Evolutionary conservation across 2,797 vertebrate species (phyloP).

Genomic region (Neosilurus hyrtlii): DNA sequence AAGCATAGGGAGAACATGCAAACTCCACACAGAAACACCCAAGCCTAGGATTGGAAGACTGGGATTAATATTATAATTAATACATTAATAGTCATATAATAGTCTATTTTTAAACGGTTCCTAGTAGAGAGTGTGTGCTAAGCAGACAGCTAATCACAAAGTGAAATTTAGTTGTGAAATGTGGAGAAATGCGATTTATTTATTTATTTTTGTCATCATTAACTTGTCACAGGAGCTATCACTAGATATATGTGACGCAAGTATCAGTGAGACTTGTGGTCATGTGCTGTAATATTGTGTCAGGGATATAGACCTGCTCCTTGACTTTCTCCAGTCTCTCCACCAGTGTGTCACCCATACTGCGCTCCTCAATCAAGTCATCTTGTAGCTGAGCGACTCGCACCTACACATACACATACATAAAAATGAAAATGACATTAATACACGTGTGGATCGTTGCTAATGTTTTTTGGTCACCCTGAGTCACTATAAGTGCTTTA

Average conservation of each 20-base stretch:
- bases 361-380: conserved; percentile 87
- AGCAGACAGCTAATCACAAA: not conserved
- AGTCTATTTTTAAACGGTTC: not conserved
- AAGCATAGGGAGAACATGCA: too few relatives aligned
- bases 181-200: not conserved
- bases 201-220: not conserved
- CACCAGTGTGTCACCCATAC: conserved; percentile 83
- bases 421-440: conserved; percentile 33
- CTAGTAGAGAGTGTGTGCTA: not conserved
- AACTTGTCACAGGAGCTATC: not conserved
- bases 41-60: too few relatives aligned
- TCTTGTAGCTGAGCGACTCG: conserved; percentile 82
- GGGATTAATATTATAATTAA: not conserved
- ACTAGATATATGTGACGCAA: not conserved
- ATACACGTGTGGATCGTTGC: not conserved
- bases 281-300: not conserved
- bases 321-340: conserved; percentile 86
- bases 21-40: too few relatives aligned
- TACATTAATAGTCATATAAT: not conserved
- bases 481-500: not conserved
- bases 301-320: conserved; percentile 80
- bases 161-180: not conserved
- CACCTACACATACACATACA: conserved; percentile 67
- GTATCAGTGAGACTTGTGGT: not conserved
- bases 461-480: not conserved